These are phyloP conservation scores for Macrocentrus cingulum DNA, from an alignment of 1,140 invertebrate genomes.

Conservation along the genomic window DNA sequence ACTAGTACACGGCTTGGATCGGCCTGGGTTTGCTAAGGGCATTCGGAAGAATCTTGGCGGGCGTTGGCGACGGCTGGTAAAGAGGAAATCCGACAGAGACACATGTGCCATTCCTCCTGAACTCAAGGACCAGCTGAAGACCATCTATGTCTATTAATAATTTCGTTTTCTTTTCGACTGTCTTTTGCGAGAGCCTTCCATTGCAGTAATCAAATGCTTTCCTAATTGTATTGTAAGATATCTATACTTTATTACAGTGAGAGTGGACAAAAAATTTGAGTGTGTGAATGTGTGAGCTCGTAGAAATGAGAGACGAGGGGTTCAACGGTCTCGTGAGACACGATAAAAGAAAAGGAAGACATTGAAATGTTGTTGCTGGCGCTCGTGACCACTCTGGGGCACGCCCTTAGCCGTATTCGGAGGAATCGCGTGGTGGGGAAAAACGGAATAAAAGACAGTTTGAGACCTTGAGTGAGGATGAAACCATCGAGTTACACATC, in stretches of 20 bases:
- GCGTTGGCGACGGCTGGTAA: conserved; percentile 77
- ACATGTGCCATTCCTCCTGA: conserved; percentile 82
- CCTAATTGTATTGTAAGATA: conserved; percentile 41
- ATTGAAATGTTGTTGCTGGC: conserved; percentile 3
- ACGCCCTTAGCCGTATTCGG: conserved; percentile 23
- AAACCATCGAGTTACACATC: not conserved
- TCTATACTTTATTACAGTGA: conserved; percentile 1
- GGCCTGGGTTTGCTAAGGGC: conserved; percentile 73
- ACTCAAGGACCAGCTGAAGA: conserved; percentile 82
- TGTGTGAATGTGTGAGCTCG: not conserved
- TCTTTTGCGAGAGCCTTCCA: not conserved
- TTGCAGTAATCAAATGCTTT: conserved; percentile 38
- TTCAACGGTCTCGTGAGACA: conserved; percentile 26
- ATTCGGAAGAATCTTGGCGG: conserved; percentile 81
- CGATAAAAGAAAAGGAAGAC: not conserved
- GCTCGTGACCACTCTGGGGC: conserved; percentile 15
- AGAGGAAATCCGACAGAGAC: conserved; percentile 76
- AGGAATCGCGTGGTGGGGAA: not conserved
- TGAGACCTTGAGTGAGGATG: conserved; percentile 8
- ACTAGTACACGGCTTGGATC: conserved; percentile 72
- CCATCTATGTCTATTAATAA: conserved; percentile 84
- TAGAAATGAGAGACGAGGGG: conserved; percentile 14
- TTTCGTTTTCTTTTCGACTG: not conserved
- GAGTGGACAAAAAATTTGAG: not conserved
- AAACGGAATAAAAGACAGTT: conserved; percentile 1